Percentiles rank a stretch among this genome's conserved stretches.
Evolutionary conservation across 2,113 vertebrate genomes (phyloP).

Genomic region (Hydrochoerus hydrochaeris): DNA sequence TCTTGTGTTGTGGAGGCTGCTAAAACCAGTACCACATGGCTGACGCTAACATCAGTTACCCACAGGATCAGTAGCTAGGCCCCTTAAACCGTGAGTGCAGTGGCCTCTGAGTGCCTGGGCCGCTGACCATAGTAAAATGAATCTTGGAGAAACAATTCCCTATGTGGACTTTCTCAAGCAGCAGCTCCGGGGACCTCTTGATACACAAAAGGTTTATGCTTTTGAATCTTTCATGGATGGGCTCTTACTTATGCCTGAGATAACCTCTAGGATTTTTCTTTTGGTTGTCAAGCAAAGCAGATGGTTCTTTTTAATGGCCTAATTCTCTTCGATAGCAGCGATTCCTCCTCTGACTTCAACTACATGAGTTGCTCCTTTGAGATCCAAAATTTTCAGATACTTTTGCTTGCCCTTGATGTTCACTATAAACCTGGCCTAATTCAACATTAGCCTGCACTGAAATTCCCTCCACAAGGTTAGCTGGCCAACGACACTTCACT

Average conservation of each 20-base stretch:
- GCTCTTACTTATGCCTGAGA: not conserved
- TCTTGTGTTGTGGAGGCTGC: not conserved
- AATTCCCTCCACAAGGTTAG: not conserved
- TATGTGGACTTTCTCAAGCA: not conserved
- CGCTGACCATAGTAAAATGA: not conserved
- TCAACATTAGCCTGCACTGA: not conserved
- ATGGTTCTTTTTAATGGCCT: not conserved
- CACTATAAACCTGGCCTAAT: not conserved
- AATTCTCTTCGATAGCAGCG: not conserved
- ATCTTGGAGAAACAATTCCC: not conserved
- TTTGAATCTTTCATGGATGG: not conserved
- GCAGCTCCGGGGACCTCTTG: not conserved
- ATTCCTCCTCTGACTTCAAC: not conserved
- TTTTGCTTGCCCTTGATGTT: not conserved
- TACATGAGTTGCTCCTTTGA: not conserved
- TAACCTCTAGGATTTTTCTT: not conserved
- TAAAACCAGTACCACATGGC: not conserved
- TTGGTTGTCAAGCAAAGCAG: not conserved
- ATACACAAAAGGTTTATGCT: not conserved
- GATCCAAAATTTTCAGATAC: not conserved
- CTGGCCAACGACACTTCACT: not conserved
- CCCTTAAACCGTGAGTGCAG: not conserved
- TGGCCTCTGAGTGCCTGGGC: not conserved
- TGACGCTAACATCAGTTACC: not conserved
- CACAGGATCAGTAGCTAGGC: not conserved